Conservation (phyloP, 1,140 invertebrate genomes). For the Cherax quadricarinatus region DNA sequence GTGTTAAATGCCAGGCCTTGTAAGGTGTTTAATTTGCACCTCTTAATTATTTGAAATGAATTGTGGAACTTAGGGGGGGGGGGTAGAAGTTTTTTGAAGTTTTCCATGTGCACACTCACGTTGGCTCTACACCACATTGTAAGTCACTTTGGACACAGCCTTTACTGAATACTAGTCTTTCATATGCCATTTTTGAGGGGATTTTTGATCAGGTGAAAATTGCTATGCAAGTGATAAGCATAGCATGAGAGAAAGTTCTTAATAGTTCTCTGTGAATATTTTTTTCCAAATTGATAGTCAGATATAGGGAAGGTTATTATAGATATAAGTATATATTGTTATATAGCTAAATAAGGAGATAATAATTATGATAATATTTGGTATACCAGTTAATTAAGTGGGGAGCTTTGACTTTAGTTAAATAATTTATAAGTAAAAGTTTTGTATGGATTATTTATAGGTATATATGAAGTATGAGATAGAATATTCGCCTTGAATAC, state of each 20-base stretch:
- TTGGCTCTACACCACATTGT: neutral
- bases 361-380: neutral
- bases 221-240: too few relatives aligned
- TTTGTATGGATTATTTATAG: neutral
- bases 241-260: too few relatives aligned
- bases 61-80: neutral
- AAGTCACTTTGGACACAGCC: neutral
- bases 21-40: neutral
- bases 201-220: neutral
- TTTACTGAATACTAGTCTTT: constrained; percentile 25
- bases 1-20: neutral
- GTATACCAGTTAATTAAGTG: too few relatives aligned
- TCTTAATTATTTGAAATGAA: neutral
- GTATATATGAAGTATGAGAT: neutral
- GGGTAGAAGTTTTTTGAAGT: neutral
- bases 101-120: neutral
- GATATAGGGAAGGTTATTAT: too few relatives aligned
- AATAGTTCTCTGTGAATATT: too few relatives aligned
- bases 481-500: too few relatives aligned
- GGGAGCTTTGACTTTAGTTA: neutral
- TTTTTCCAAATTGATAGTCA: too few relatives aligned
- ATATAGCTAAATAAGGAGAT: too few relatives aligned
- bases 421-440: neutral
- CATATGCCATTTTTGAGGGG: constrained; percentile 32
- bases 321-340: too few relatives aligned